Evolutionary conservation across 2,113 vertebrate genomes (phyloP).

Genomic region (Archilochus colubris): DNA sequence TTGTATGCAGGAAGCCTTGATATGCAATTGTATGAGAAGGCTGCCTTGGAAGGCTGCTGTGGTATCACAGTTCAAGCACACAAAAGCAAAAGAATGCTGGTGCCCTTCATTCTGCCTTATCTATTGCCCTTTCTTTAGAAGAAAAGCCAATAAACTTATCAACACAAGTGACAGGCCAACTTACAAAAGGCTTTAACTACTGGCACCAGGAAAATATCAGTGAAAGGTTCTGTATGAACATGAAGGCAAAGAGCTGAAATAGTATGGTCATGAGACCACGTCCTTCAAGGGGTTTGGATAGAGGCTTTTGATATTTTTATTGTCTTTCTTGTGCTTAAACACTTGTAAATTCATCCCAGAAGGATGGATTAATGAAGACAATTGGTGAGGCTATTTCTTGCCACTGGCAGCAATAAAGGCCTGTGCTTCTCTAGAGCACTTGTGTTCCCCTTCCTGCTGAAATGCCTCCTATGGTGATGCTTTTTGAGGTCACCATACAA

Average conservation of each 20-base stretch:
- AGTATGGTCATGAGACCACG: neutral
- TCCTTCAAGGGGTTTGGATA: neutral
- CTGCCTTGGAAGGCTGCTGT: neutral
- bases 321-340: neutral
- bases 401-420: neutral
- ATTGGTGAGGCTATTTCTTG: neutral
- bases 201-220: constrained; percentile 22
- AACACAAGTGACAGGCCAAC: constrained; percentile 22
- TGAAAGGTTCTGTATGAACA: neutral
- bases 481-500: neutral
- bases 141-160: constrained; percentile 59
- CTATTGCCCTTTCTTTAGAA: constrained; percentile 53
- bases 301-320: neutral
- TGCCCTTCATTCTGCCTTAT: constrained; percentile 55
- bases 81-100: constrained; percentile 30
- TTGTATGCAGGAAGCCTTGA: neutral
- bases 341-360: neutral
- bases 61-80: neutral
- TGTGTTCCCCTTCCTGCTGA: neutral
- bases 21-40: neutral
- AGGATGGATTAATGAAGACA: neutral
- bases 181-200: constrained; percentile 39
- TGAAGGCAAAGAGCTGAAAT: neutral
- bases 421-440: neutral
- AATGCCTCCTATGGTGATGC: neutral